Evolutionary conservation across 2,797 vertebrate genomes (phyloP).

Genomic region (Brotula barbata): DNA sequence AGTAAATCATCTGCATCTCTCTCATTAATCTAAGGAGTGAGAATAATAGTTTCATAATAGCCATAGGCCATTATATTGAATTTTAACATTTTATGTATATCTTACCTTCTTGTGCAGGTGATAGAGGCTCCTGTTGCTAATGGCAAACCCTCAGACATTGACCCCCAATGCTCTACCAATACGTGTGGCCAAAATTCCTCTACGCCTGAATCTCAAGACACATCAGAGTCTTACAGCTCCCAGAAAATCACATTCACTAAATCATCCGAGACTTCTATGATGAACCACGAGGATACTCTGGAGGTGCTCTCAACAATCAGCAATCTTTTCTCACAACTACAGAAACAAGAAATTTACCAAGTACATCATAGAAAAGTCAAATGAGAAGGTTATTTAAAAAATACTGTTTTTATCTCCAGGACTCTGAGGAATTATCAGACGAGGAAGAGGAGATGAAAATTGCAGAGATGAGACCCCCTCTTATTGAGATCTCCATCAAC

Average conservation of each 20-base stretch:
- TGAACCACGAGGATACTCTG: constrained; percentile 88
- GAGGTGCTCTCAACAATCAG: constrained; percentile 79
- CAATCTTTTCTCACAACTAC: background rate
- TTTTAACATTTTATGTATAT: too few species aligned
- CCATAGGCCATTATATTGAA: too few species aligned
- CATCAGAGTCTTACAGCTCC: constrained; percentile 71
- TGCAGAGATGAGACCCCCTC: constrained; percentile 94
- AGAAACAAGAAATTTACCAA: background rate
- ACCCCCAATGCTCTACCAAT: constrained; percentile 74
- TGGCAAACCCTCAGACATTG: constrained; percentile 79
- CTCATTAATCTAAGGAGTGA: too few species aligned
- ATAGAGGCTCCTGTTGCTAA: constrained; percentile 82
- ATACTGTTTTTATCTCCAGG: constrained; percentile 70
- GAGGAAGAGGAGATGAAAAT: constrained; percentile 99
- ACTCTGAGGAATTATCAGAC: constrained; percentile 95
- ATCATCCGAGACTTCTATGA: constrained; percentile 78
- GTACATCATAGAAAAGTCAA: background rate
- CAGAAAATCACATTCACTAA: constrained; percentile 79
- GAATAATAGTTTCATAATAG: too few species aligned
- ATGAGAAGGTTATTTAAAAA: background rate
- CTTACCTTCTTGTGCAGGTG: constrained; percentile 74
- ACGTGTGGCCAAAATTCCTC: constrained; percentile 61
- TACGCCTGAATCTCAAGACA: constrained; percentile 51
- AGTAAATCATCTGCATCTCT: too few species aligned
- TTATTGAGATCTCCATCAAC: constrained; percentile 96